Conservation (phyloP, 2,888 invertebrate genomes). For the Tanytarsus gracilentus region DNA sequence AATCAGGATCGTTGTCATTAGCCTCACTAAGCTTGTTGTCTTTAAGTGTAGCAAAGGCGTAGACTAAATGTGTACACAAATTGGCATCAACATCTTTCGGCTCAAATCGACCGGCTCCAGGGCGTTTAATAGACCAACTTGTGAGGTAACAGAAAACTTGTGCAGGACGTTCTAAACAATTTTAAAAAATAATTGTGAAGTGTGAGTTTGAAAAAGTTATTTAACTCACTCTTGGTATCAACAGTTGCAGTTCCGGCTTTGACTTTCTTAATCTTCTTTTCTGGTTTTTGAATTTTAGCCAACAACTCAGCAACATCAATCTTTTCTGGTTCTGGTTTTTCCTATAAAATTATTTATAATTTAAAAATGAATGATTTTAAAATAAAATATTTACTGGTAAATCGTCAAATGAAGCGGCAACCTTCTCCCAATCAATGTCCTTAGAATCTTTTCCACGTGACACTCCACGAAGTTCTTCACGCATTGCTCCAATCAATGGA, state of each 20-base stretch:
- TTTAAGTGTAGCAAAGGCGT: slow-evolving; percentile 86
- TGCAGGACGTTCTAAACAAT: slow-evolving; percentile 62
- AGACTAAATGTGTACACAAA: slow-evolving; percentile 90
- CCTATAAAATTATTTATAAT: slow-evolving; percentile 41
- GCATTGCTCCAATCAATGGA: slow-evolving; percentile 83
- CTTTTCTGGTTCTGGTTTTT: slow-evolving; percentile 67
- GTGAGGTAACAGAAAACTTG: slow-evolving; percentile 93
- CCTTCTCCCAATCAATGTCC: slow-evolving; percentile 75
- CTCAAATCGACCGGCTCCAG: slow-evolving; percentile 76
- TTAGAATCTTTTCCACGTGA: slow-evolving; percentile 74
- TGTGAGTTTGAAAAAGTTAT: neutral
- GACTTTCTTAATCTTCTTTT: slow-evolving; percentile 50
- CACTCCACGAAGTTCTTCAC: slow-evolving; percentile 77
- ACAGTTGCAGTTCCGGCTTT: slow-evolving; percentile 45
- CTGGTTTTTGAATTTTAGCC: slow-evolving; percentile 58
- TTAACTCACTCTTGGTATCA: slow-evolving; percentile 55
- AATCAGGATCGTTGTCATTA: slow-evolving; percentile 72
- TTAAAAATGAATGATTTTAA: neutral
- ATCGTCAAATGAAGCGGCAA: slow-evolving; percentile 57
- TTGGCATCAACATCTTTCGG: slow-evolving; percentile 82
- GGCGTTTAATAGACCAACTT: slow-evolving; percentile 90
- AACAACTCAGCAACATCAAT: slow-evolving; percentile 66
- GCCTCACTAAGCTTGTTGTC: slow-evolving; percentile 74
- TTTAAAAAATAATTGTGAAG: neutral
- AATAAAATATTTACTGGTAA: slow-evolving; percentile 33